A percentile compares a stretch with the other conserved stretches of the same genome.
phyloP scores from a whole-genome alignment of 2,888 invertebrate species.

The Drosophila nigricruria region DNA sequence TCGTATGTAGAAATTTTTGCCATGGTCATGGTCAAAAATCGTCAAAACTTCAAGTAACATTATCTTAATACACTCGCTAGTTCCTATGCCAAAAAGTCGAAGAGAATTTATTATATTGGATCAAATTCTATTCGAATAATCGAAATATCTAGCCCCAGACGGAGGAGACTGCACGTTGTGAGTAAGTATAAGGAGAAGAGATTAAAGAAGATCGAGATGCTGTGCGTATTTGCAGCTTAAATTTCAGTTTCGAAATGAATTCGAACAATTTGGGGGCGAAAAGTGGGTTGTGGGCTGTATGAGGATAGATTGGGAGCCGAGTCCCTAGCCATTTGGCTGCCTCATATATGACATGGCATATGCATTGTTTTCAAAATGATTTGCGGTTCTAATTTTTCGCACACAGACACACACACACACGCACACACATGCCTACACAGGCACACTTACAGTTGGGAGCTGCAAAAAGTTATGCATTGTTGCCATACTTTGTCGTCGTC shows the following conservation, averaged over 20 bases:
- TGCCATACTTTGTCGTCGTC: conserved; percentile 63
- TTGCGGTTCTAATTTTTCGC: conserved; percentile 76
- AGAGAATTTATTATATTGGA: too few relatives aligned
- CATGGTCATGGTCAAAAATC: too few relatives aligned
- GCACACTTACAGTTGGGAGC: conserved; percentile 17
- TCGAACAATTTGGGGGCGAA: neutral
- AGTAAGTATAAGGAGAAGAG: neutral
- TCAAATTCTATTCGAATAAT: too few relatives aligned
- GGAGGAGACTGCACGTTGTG: neutral
- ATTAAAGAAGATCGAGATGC: neutral
- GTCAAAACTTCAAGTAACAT: too few relatives aligned
- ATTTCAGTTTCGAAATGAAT: conserved; percentile 10
- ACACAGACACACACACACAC: conserved; percentile 32
- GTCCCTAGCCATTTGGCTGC: conserved; percentile 34
- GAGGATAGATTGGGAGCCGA: neutral
- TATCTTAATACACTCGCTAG: too few relatives aligned
- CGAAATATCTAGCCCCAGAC: too few relatives aligned
- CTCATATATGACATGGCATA: conserved; percentile 76
- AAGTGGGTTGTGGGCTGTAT: neutral
- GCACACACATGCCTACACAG: conserved; percentile 6
- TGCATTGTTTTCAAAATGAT: conserved; percentile 77
- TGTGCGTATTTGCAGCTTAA: conserved; percentile 6
- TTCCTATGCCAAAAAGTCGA: too few relatives aligned
- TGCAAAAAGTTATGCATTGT: conserved; percentile 61
- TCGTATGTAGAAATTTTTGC: too few relatives aligned